phyloP scores from a whole-genome alignment of 1,140 invertebrate genomes.

The Drosophila aff. region DNA sequence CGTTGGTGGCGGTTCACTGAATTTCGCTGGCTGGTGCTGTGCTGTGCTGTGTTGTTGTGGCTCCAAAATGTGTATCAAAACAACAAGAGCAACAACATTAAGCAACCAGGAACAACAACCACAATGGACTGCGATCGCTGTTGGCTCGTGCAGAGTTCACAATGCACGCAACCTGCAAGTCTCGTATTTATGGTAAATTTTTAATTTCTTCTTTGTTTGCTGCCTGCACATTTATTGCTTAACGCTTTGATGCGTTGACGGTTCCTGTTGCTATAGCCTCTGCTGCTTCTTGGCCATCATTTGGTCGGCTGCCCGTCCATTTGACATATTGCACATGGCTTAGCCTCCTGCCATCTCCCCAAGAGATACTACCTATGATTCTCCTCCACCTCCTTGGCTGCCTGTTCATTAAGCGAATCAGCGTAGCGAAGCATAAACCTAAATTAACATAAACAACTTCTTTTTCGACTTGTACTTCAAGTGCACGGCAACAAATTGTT shows the following conservation, averaged over 20 bases:
- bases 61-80: slow-evolving; percentile 49
- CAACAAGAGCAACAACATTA: slow-evolving; percentile 38
- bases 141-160: slow-evolving; percentile 79
- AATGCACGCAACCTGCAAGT: slow-evolving; percentile 68
- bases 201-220: slow-evolving; percentile 25
- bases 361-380: slow-evolving; percentile 1
- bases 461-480: slow-evolving; percentile 62
- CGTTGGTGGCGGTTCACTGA: slow-evolving; percentile 60
- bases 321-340: slow-evolving; percentile 78
- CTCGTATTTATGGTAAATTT: slow-evolving; percentile 27
- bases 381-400: slow-evolving; percentile 7
- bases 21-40: slow-evolving; percentile 34
- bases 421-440: slow-evolving; percentile 78
- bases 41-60: slow-evolving; percentile 22
- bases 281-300: slow-evolving; percentile 46
- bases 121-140: slow-evolving; percentile 52
- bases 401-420: slow-evolving; percentile 81
- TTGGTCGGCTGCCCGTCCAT: slow-evolving; percentile 62
- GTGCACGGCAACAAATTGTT: slow-evolving; percentile 1
- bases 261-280: slow-evolving; percentile 31
- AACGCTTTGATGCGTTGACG: slow-evolving; percentile 79
- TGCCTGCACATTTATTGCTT: slow-evolving; percentile 79
- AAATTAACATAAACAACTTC: slow-evolving; percentile 83
- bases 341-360: slow-evolving; percentile 3
- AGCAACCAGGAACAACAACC: slow-evolving; percentile 15